Evolutionary conservation across 2,797 vertebrate species (phyloP).

Genomic region (Myotis daubentonii): DNA sequence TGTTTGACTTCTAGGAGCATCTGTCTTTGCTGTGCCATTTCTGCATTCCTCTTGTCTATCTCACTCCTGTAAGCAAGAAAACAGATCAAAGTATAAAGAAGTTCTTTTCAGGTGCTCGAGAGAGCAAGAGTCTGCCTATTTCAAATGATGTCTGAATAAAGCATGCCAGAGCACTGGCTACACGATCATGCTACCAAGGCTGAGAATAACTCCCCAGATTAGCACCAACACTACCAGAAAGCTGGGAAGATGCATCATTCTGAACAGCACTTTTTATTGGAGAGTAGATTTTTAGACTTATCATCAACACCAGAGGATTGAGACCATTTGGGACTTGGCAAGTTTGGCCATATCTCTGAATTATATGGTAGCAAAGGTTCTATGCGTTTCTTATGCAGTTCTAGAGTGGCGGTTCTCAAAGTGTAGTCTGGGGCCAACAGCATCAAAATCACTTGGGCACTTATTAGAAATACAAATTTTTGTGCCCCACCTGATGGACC

Average conservation of each 20-base stretch:
- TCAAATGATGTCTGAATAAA: constrained; percentile 25
- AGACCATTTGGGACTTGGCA: neutral
- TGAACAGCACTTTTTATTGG: neutral
- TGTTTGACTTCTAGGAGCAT: neutral
- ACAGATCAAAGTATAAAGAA: neutral
- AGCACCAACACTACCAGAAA: constrained; percentile 29
- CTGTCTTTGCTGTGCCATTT: neutral
- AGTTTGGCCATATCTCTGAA: neutral
- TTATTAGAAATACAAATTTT: neutral
- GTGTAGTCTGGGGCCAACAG: neutral
- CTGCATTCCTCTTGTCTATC: neutral
- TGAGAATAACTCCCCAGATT: neutral
- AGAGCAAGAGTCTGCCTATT: constrained; percentile 13
- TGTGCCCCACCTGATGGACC: neutral
- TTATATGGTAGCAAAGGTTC: neutral
- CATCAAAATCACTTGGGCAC: neutral
- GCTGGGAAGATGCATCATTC: neutral
- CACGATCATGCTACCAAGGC: neutral
- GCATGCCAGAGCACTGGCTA: neutral
- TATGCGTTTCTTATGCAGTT: neutral
- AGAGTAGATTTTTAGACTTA: neutral
- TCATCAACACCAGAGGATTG: neutral
- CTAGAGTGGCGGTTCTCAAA: neutral
- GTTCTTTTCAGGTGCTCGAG: neutral
- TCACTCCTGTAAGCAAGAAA: constrained; percentile 31